Conservation (phyloP, 2,888 invertebrate genomes). For the Hipparchia sbordonii region DNA sequence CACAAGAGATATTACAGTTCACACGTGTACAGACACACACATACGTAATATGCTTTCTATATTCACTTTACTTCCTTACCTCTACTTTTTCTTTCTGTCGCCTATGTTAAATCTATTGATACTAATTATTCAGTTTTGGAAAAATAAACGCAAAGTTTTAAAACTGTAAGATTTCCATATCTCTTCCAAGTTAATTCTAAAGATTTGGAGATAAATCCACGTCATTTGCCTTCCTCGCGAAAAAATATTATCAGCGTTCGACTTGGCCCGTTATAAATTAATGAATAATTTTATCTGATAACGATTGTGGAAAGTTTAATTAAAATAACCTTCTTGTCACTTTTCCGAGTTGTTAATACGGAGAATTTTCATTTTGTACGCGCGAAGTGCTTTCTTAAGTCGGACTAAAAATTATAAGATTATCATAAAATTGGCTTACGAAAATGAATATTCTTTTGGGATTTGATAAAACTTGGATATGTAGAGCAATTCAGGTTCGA, state of each 20-base stretch:
- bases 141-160: conserved; percentile 48
- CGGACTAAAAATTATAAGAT: conserved; percentile 55
- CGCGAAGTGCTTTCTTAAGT: conserved; percentile 61
- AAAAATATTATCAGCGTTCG: conserved; percentile 79
- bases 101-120: too few species aligned
- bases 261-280: conserved; percentile 78
- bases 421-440: conserved; percentile 38
- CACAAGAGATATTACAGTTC: too few species aligned
- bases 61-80: too few species aligned
- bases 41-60: too few species aligned
- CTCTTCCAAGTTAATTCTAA: conserved; percentile 71
- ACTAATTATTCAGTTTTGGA: too few species aligned
- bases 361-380: conserved; percentile 71
- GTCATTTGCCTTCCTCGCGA: conserved; percentile 75
- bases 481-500: neutral
- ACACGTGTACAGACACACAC: too few species aligned
- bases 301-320: conserved; percentile 79
- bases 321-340: conserved; percentile 71
- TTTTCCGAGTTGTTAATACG: conserved; percentile 71
- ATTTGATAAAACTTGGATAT: neutral
- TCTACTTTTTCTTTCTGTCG: too few species aligned
- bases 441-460: conserved; percentile 39
- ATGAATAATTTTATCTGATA: conserved; percentile 83
- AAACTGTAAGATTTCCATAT: conserved; percentile 77
- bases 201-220: conserved; percentile 77